These are phyloP conservation scores for Bryconaethiops microstoma DNA, from an alignment of 2,797 vertebrate genomes.

Conservation along the genomic window DNA sequence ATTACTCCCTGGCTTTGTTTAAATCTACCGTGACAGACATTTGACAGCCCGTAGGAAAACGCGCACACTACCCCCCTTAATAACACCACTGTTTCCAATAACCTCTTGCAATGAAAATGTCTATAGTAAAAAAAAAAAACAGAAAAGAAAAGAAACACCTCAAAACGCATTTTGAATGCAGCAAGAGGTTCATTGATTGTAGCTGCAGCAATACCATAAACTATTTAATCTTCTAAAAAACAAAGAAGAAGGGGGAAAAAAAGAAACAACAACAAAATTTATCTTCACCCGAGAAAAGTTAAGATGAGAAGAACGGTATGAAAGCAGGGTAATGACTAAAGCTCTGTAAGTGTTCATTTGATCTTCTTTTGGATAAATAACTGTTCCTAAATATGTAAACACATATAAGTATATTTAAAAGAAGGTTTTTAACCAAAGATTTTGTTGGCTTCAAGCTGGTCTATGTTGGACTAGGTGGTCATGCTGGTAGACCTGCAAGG, in stretches of 20 bases:
- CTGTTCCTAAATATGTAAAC: background rate
- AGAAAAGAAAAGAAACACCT: background rate
- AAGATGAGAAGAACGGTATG: background rate
- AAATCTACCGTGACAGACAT: conserved; percentile 3
- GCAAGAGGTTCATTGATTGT: conserved; percentile 7
- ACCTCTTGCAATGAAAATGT: conserved; percentile 1
- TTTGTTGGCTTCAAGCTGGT: no score
- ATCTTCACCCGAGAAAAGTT: background rate
- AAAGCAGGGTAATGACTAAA: background rate
- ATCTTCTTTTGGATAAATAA: background rate
- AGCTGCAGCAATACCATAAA: conserved; percentile 3
- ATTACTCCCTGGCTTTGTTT: conserved; percentile 7
- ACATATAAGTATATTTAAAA: background rate
- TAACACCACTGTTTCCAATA: background rate
- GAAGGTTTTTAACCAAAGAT: background rate
- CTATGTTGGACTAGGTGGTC: background rate
- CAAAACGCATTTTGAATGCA: conserved; percentile 3
- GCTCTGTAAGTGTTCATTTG: background rate
- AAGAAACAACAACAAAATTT: background rate
- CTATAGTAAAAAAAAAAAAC: background rate
- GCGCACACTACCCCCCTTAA: background rate
- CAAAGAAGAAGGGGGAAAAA: background rate
- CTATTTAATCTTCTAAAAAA: conserved; percentile 19
- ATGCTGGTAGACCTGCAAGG: no score
- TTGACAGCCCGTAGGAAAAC: background rate